Evolutionary conservation across 1,140 invertebrate species (phyloP).

Genomic region (Drosophila arizonae): DNA sequence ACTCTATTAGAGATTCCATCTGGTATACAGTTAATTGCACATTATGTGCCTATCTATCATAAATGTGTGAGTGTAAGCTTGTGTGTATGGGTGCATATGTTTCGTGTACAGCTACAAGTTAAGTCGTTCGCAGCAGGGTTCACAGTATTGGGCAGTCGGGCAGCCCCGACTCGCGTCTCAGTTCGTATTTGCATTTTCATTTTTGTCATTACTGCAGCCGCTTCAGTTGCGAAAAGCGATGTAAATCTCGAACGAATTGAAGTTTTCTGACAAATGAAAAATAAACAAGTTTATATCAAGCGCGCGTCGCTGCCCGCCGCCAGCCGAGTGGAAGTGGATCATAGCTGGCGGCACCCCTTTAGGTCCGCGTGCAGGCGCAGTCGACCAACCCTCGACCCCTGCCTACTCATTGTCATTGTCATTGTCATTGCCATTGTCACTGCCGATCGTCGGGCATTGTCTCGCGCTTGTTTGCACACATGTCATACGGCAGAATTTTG

Average conservation of each 20-base stretch:
- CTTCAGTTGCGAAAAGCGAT: constrained; percentile 35
- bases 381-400: background rate
- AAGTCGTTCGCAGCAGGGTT: too few species aligned
- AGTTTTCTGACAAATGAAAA: constrained; percentile 69
- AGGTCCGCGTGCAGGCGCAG: too few species aligned
- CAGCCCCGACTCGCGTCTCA: too few species aligned
- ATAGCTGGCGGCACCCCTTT: constrained; percentile 51
- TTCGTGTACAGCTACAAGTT: too few species aligned
- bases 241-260: constrained; percentile 50
- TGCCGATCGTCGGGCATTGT: constrained; percentile 36
- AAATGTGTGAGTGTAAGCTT: too few species aligned
- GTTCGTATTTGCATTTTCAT: constrained; percentile 7
- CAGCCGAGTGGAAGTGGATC: constrained; percentile 36
- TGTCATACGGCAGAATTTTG: constrained; percentile 70
- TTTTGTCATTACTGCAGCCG: constrained; percentile 16
- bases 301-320: constrained; percentile 24
- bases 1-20: too few species aligned
- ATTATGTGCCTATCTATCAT: too few species aligned
- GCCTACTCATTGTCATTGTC: constrained; percentile 31
- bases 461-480: constrained; percentile 71
- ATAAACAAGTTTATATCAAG: constrained; percentile 64
- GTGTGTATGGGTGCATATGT: too few species aligned
- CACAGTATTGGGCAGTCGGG: too few species aligned
- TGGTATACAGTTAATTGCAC: too few species aligned
- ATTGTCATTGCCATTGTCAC: constrained; percentile 29